phyloP scores from a whole-genome alignment of 2,888 invertebrate species.

The Electrophaes corylata region DNA sequence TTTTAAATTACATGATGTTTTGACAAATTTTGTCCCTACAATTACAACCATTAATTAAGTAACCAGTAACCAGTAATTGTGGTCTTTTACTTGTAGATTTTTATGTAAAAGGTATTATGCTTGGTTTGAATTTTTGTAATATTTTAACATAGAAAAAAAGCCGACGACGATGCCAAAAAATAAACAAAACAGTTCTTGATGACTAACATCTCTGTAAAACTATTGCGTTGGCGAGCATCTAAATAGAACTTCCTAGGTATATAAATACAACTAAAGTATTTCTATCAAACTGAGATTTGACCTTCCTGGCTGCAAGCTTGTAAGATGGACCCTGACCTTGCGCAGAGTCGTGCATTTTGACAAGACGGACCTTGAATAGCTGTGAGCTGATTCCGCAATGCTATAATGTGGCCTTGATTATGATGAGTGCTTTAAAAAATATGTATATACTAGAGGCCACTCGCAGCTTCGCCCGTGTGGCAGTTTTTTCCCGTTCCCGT shows the following conservation, averaged over 20 bases:
- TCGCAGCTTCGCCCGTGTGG: too few species aligned
- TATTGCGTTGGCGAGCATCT: slow-evolving; percentile 30
- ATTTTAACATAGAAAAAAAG: too few species aligned
- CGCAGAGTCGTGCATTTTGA: slow-evolving; percentile 44
- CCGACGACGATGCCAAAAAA: neutral
- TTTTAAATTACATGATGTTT: too few species aligned
- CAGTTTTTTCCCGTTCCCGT: too few species aligned
- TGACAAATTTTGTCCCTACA: too few species aligned
- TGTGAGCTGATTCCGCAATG: slow-evolving; percentile 36
- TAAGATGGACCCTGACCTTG: slow-evolving; percentile 48
- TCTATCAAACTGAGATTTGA: slow-evolving; percentile 16
- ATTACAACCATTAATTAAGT: too few species aligned
- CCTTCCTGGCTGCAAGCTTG: slow-evolving; percentile 37
- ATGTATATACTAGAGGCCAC: neutral
- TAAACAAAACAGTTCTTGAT: slow-evolving; percentile 1
- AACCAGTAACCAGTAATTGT: too few species aligned
- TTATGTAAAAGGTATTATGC: too few species aligned
- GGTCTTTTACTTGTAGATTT: too few species aligned
- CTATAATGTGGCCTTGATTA: slow-evolving; percentile 31
- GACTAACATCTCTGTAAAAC: slow-evolving; percentile 16
- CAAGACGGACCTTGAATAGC: slow-evolving; percentile 42
- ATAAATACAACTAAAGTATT: slow-evolving; percentile 30
- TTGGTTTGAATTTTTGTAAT: too few species aligned
- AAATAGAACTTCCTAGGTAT: slow-evolving; percentile 33
- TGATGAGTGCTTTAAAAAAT: slow-evolving; percentile 23